Percentiles rank a stretch among this genome's conserved stretches.
Conservation (phyloP, 1,140 invertebrate species). For the Spodoptera frugiperda region DNA sequence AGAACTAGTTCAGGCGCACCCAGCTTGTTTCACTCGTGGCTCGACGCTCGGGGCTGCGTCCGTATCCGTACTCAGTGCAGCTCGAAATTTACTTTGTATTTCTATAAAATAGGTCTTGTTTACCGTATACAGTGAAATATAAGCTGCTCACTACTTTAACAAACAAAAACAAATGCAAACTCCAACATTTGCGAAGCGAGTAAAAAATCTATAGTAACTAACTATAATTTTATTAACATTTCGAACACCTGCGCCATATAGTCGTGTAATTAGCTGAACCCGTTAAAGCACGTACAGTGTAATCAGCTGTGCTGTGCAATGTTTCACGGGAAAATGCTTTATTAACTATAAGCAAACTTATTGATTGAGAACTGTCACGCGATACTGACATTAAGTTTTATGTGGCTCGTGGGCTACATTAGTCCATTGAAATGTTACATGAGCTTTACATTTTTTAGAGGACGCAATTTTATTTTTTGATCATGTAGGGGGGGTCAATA, state of each 20-base stretch:
- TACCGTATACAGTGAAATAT: not conserved
- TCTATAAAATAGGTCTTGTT: not conserved
- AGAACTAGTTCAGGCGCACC: conserved; percentile 18
- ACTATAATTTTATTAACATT: conserved; percentile 17
- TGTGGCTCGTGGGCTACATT: conserved; percentile 43
- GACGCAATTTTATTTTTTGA: too few relatives aligned
- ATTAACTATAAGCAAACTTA: conserved; percentile 29
- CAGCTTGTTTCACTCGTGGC: not conserved
- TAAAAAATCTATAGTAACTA: not conserved
- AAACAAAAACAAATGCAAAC: conserved; percentile 7
- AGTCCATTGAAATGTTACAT: too few relatives aligned
- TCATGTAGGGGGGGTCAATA: too few relatives aligned
- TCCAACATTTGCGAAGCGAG: not conserved
- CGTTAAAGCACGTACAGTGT: conserved; percentile 34
- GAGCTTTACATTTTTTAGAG: too few relatives aligned
- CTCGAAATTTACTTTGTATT: not conserved
- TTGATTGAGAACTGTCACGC: conserved; percentile 42
- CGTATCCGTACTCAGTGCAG: not conserved
- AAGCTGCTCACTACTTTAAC: not conserved
- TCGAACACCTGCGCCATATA: conserved; percentile 21
- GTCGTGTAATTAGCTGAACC: conserved; percentile 5
- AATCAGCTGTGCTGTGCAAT: conserved; percentile 37
- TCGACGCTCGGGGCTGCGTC: not conserved
- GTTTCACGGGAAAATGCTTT: conserved; percentile 35
- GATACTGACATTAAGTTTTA: conserved; percentile 42